These are phyloP conservation scores for Gymnothorax reevesii DNA, from an alignment of 2,797 vertebrate genomes.

Conservation along the genomic window DNA sequence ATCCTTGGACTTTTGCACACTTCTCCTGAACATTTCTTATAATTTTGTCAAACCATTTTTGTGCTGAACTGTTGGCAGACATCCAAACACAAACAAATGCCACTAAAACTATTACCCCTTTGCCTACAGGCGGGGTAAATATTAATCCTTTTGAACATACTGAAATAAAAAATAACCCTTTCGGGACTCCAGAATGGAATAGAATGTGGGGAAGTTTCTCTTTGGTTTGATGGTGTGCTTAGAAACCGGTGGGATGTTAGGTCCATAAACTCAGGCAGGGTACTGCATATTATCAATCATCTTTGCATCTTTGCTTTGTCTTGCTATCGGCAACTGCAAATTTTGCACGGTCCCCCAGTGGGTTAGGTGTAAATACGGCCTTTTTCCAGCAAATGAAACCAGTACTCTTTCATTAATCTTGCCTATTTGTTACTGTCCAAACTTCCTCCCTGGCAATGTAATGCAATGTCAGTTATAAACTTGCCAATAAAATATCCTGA, in stretches of 20 bases:
- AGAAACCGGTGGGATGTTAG: neutral
- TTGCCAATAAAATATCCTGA: neutral
- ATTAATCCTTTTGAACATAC: neutral
- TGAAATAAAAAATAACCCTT: neutral
- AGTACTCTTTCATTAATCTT: neutral
- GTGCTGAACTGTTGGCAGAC: no score
- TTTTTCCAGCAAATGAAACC: neutral
- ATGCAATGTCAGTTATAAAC: constrained; percentile 10
- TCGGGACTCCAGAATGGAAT: neutral
- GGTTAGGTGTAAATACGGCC: neutral
- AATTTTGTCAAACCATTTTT: no score
- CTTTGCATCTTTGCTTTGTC: neutral
- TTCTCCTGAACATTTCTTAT: no score
- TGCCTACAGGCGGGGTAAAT: neutral
- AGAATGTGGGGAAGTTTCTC: neutral
- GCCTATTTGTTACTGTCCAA: constrained; percentile 13
- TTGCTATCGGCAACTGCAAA: neutral
- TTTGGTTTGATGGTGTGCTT: neutral
- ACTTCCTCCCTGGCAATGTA: neutral
- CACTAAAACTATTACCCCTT: no score
- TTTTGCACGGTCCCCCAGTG: neutral
- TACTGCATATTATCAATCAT: neutral
- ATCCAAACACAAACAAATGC: no score
- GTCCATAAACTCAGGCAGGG: neutral
- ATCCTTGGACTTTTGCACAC: no score